Conservation (phyloP, 2,113 vertebrate species). For the Microtus montanus region DNA sequence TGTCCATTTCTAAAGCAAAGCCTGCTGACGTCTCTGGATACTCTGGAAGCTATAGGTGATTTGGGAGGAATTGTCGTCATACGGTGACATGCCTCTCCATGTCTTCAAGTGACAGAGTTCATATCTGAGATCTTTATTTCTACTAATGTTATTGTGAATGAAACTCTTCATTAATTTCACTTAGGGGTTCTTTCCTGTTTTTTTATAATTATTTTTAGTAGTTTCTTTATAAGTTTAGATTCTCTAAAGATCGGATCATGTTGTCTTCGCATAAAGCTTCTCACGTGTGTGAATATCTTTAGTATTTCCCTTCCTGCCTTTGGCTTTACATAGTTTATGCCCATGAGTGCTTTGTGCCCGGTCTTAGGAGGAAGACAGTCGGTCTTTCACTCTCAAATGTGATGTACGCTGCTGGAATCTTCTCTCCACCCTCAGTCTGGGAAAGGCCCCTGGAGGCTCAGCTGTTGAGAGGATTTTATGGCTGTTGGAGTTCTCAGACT, state of each 20-base stretch:
- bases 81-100: neutral
- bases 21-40: neutral
- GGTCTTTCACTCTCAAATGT: neutral
- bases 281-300: neutral
- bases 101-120: neutral
- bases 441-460: neutral
- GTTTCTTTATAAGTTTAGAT: conserved; percentile 31
- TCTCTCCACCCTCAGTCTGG: neutral
- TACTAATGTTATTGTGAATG: conserved; percentile 11
- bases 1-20: conserved; percentile 45
- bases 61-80: neutral
- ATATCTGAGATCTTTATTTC: conserved; percentile 23
- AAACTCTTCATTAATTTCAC: neutral
- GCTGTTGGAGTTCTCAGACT: conserved; percentile 1
- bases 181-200: conserved; percentile 28
- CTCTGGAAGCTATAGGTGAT: neutral
- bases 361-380: neutral
- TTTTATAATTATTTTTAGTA: conserved; percentile 17
- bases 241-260: neutral
- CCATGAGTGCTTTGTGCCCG: neutral
- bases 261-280: neutral
- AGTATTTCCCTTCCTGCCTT: neutral
- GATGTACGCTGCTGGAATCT: neutral
- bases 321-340: neutral
- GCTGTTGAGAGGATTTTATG: neutral